Evolutionary conservation across 2,888 invertebrate genomes (phyloP).

Genomic region (Drosophila paramelanica): DNA sequence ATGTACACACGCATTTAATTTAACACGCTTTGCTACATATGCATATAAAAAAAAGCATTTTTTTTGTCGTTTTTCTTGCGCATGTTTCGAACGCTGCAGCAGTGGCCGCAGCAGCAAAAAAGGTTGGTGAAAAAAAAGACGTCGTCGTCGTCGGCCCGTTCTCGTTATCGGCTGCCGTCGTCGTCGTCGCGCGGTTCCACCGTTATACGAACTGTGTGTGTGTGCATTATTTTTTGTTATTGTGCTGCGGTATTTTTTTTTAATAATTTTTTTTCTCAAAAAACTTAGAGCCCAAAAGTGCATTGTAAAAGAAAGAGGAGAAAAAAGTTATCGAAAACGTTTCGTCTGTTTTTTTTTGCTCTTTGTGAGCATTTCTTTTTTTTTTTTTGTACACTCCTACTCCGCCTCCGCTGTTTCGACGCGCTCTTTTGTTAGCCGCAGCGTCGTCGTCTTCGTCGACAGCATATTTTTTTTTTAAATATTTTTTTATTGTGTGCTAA

Average conservation of each 20-base stretch:
- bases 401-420: constrained; percentile 54
- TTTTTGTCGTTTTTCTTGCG: constrained; percentile 50
- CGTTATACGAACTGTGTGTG: constrained; percentile 53
- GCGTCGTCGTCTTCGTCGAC: constrained; percentile 32
- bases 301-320: constrained; percentile 14
- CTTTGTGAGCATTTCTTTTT: constrained; percentile 41
- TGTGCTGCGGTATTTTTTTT: constrained; percentile 47
- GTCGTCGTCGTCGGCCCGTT: constrained; percentile 53
- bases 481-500: constrained; percentile 35
- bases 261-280: constrained; percentile 7
- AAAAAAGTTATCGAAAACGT: constrained; percentile 27
- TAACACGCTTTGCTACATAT: constrained; percentile 12
- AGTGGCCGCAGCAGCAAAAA: constrained; percentile 47
- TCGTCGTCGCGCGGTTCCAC: constrained; percentile 52
- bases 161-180: constrained; percentile 59
- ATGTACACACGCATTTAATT: constrained; percentile 29
- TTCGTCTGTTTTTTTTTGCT: constrained; percentile 23
- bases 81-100: constrained; percentile 52
- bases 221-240: constrained; percentile 64
- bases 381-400: not conserved
- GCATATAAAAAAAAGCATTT: constrained; percentile 2
- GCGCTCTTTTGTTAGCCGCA: constrained; percentile 67
- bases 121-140: constrained; percentile 60
- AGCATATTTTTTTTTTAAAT: constrained; percentile 29
- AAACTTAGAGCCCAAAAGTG: constrained; percentile 34